Percentiles rank a stretch among this genome's conserved stretches.
Conservation (phyloP, 2,888 invertebrate species). For the Keiferia lycopersicella region DNA sequence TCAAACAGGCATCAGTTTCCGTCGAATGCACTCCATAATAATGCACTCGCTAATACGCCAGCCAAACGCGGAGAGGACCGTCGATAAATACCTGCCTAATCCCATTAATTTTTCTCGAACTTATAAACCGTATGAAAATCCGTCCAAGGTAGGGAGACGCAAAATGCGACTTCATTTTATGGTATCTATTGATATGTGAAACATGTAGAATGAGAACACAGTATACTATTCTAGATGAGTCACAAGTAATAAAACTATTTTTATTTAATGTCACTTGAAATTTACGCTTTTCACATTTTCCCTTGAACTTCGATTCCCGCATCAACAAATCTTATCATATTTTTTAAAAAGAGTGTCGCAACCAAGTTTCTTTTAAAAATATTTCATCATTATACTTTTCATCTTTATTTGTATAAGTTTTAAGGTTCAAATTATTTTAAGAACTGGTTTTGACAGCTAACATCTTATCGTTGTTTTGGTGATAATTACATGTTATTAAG, state of each 20-base stretch:
- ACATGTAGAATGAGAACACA: too few species aligned
- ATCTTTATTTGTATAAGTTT: background rate
- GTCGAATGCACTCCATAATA: too few species aligned
- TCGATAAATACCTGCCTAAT: too few species aligned
- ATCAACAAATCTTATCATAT: slow-evolving; percentile 28
- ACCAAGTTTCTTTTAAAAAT: slow-evolving; percentile 9
- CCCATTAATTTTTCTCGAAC: too few species aligned
- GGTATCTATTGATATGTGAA: too few species aligned
- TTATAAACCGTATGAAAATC: too few species aligned
- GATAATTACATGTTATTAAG: slow-evolving; percentile 29
- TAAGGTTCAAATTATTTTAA: background rate
- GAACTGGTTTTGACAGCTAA: background rate
- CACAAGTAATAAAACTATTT: slow-evolving; percentile 26
- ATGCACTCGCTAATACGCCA: too few species aligned
- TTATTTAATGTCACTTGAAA: slow-evolving; percentile 21
- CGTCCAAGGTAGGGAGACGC: too few species aligned
- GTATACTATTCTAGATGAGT: slow-evolving; percentile 19
- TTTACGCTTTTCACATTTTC: slow-evolving; percentile 25
- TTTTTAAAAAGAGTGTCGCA: slow-evolving; percentile 24
- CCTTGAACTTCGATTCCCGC: slow-evolving; percentile 28
- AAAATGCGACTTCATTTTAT: too few species aligned
- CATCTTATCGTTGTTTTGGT: slow-evolving; percentile 8
- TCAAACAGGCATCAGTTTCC: too few species aligned
- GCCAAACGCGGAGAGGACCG: too few species aligned
- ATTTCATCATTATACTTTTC: background rate